phyloP scores from a whole-genome alignment of 2,888 invertebrate genomes.

The Lingula anatina region DNA sequence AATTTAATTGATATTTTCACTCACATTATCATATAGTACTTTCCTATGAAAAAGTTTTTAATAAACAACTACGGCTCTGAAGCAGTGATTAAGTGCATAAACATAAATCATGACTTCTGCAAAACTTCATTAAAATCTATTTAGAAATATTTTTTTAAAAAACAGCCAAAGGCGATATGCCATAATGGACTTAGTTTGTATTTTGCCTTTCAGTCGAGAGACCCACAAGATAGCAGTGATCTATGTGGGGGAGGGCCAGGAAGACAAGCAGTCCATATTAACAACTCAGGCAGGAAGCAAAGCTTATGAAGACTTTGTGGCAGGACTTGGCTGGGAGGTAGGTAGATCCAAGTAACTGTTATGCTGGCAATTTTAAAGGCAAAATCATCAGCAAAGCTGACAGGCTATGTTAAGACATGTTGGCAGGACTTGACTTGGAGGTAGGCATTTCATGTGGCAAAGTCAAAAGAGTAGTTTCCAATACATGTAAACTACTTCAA shows the following conservation, averaged over 20 bases:
- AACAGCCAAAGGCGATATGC: no score
- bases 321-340: constrained; percentile 70
- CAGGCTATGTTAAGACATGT: constrained; percentile 60
- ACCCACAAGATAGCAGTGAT: constrained; percentile 79
- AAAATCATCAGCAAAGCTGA: background rate
- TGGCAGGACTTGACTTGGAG: constrained; percentile 66
- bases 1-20: background rate
- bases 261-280: constrained; percentile 89
- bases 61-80: no score
- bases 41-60: no score
- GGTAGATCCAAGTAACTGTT: constrained; percentile 3
- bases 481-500: no score
- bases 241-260: constrained; percentile 94
- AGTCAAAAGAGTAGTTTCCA: no score
- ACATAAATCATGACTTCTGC: no score
- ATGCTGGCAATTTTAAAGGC: background rate
- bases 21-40: no score
- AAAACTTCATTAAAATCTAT: no score
- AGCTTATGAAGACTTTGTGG: constrained; percentile 73
- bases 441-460: no score
- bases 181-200: background rate
- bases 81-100: no score
- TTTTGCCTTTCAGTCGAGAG: constrained; percentile 40
- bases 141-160: no score
- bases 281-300: constrained; percentile 88